These are phyloP conservation scores for Albula goreensis DNA, from an alignment of 2,113 vertebrate species.

Conservation along the genomic window DNA sequence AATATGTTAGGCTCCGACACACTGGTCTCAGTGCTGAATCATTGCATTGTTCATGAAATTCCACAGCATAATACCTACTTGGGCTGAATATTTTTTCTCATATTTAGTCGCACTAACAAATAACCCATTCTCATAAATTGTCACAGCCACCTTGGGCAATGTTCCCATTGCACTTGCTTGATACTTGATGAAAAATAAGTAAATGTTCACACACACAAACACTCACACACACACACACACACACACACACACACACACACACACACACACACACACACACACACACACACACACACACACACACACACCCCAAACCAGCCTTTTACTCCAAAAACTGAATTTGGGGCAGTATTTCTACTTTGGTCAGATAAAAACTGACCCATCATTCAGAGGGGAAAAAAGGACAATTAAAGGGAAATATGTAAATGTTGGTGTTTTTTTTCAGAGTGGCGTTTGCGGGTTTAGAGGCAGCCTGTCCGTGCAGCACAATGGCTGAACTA, in stretches of 20 bases:
- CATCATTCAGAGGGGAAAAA: conserved; percentile 59
- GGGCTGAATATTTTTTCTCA: background rate
- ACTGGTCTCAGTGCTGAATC: background rate
- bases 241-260: no score
- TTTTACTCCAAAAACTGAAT: conserved; percentile 24
- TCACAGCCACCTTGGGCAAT: conserved; percentile 24
- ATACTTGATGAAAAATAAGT: no score
- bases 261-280: no score
- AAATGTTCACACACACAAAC: no score
- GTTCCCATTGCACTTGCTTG: background rate
- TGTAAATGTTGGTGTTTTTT: conserved; percentile 82
- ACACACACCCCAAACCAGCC: background rate
- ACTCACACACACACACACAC: no score
- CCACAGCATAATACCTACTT: background rate
- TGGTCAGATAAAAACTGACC: conserved; percentile 72
- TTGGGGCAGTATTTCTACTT: conserved; percentile 74
- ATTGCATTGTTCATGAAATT: background rate
- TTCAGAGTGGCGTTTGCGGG: conserved; percentile 73
- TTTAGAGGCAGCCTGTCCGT: conserved; percentile 68
- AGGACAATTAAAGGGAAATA: conserved; percentile 78
- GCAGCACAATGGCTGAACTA: conserved; percentile 78
- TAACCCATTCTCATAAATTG: background rate
- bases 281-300: conserved; percentile 7
- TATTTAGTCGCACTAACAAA: conserved; percentile 2
- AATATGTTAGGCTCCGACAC: no score